phyloP scores from a whole-genome alignment of 2,113 vertebrate genomes.

The Microcebus griseorufus region DNA sequence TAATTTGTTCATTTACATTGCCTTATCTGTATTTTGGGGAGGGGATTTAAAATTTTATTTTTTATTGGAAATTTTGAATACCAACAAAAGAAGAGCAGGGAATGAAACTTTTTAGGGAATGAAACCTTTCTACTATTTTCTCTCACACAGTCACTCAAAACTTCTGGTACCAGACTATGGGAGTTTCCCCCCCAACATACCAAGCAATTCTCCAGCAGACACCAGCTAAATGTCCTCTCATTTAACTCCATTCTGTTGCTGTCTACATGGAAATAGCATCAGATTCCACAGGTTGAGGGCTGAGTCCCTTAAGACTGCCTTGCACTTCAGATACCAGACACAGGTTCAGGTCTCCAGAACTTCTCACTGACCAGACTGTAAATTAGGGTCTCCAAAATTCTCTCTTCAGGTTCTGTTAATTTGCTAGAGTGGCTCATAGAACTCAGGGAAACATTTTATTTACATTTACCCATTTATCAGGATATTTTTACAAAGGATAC shows the following conservation, averaged over 20 bases:
- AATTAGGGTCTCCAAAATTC: not conserved
- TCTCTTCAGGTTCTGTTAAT: not conserved
- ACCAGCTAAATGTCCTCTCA: not conserved
- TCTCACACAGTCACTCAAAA: not conserved
- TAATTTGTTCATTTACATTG: not conserved
- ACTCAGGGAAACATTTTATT: not conserved
- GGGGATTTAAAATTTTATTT: not conserved
- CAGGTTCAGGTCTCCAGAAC: not conserved
- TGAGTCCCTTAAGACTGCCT: not conserved
- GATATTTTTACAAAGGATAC: not conserved
- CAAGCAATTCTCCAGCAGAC: not conserved
- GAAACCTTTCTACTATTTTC: no score
- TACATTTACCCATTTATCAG: not conserved
- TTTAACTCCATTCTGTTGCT: not conserved
- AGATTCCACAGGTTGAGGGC: not conserved
- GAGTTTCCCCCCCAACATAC: no score
- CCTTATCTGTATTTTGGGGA: not conserved
- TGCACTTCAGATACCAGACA: not conserved
- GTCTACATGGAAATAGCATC: not conserved
- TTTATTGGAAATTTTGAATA: not conserved
- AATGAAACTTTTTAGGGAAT: not conserved
- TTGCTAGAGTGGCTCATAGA: not conserved
- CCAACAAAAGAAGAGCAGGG: not conserved
- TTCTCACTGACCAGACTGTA: not conserved
- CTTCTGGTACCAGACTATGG: not conserved